Conservation (phyloP, 2,888 invertebrate genomes). For the Galerucella calmariensis region DNA sequence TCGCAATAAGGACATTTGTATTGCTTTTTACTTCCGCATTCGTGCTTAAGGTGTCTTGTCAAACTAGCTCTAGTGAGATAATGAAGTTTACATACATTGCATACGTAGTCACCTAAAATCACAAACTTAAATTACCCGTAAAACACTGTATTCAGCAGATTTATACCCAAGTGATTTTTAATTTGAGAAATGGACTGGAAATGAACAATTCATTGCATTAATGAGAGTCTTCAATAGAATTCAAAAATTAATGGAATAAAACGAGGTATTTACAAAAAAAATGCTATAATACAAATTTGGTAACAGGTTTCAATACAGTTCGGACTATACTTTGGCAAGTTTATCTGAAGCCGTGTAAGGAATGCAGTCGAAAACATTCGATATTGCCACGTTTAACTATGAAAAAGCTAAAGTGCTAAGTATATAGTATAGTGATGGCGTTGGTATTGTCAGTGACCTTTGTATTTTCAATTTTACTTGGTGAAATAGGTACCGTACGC, state of each 20-base stretch:
- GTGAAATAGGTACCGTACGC: too few species aligned
- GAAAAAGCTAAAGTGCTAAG: too few species aligned
- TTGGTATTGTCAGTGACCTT: too few species aligned
- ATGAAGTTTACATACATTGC: slow-evolving; percentile 6
- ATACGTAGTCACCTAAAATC: slow-evolving; percentile 17
- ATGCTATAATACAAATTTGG: background rate
- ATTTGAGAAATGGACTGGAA: too few species aligned
- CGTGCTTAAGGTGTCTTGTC: slow-evolving; percentile 52
- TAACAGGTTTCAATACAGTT: background rate
- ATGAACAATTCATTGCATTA: too few species aligned
- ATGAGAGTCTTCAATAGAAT: background rate
- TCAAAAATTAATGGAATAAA: background rate
- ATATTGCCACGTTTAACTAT: too few species aligned
- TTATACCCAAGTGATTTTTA: too few species aligned
- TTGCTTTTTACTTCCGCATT: slow-evolving; percentile 66
- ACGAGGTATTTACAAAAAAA: background rate
- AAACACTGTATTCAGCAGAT: background rate
- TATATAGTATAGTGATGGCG: too few species aligned
- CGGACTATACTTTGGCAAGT: too few species aligned
- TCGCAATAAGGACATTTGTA: slow-evolving; percentile 60
- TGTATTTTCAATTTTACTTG: too few species aligned
- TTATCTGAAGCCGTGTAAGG: too few species aligned
- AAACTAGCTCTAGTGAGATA: slow-evolving; percentile 6
- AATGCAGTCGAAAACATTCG: too few species aligned
- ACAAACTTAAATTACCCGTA: background rate